Percentiles rank a stretch among this genome's conserved stretches.
phyloP scores from a whole-genome alignment of 1,140 invertebrate genomes.

The Panagrolaimus sp. region DNA sequence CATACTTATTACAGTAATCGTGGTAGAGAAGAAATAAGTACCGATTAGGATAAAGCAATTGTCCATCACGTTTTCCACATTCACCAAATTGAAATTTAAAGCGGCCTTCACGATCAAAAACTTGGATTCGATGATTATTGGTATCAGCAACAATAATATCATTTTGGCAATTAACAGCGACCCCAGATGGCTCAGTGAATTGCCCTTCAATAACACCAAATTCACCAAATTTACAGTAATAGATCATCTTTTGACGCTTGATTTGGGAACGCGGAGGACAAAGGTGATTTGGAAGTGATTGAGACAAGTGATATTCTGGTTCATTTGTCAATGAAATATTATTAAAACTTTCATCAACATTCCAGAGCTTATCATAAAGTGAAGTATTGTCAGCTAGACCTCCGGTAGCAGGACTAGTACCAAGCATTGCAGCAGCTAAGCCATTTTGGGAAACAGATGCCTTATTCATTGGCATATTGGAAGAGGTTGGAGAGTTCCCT shows the following conservation, averaged over 20 bases:
- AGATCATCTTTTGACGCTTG: conserved; percentile 94
- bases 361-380: conserved; percentile 33
- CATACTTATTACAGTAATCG: background rate
- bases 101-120: conserved; percentile 92
- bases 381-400: background rate
- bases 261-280: conserved; percentile 82
- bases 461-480: background rate
- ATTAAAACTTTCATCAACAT: conserved; percentile 48
- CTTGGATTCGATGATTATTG: conserved; percentile 90
- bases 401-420: conserved; percentile 36
- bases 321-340: background rate
- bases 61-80: conserved; percentile 83
- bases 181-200: conserved; percentile 96
- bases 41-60: conserved; percentile 87
- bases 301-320: background rate
- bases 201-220: conserved; percentile 97
- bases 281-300: conserved; percentile 71
- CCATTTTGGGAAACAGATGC: background rate
- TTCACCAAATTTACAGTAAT: conserved; percentile 98
- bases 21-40: conserved; percentile 1
- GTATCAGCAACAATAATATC: conserved; percentile 99
- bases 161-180: conserved; percentile 96
- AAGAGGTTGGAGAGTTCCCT: background rate
- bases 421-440: conserved; percentile 1
- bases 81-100: conserved; percentile 99